Evolutionary conservation across 2,797 vertebrate species (phyloP), one percentile per base, ranked within the genome.

Genomic region (Halcyon leucocephala): DNA sequence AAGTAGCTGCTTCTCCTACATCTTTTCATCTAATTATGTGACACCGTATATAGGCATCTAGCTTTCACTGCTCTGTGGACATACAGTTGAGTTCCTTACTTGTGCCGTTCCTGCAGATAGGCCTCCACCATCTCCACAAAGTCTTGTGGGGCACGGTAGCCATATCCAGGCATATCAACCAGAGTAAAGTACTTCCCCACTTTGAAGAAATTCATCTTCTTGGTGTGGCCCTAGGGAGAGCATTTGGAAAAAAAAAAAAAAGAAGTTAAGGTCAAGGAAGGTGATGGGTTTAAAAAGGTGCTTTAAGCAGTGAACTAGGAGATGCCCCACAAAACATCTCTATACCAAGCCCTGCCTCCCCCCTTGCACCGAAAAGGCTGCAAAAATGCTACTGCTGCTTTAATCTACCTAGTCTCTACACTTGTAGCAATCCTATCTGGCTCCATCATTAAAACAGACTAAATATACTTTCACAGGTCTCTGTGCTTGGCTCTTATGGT

Each of bases 151-250:
- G 99, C 98, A 48, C 70, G 97, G 97, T 99, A 98, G 69, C 99
- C 99, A 1, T 99, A 99, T 31, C 99, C 99, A 5, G 99, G 99
- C 99, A 99, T 99, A 97, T 99, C 99, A 61, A 99, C 99, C 41
- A 99, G 28, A 26, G 98, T 99, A 93, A 99, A 99, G 2, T 98
- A 96, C 95, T 98, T 98, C 65, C 99, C 99, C 85, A 99, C 99
- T 93, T 96, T 98, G 97, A 99, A 99, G 98, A 99, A 99, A 97
- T 99, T 99, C 98, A 99, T 99, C 98, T 99, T 99, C 97, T 99
- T 99, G 31, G 99, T 99, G 96, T 99, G 99, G 26, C 99, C 99
- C 99, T 99, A 76, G 44, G 51, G n/a, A 86, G 46, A 88, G 29
- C 28, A 74, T 86, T 85, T 31, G 7, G 14, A 57, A 18, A 61